phyloP scores from a whole-genome alignment of 2,113 vertebrate species.

The Cepphus grylle region DNA sequence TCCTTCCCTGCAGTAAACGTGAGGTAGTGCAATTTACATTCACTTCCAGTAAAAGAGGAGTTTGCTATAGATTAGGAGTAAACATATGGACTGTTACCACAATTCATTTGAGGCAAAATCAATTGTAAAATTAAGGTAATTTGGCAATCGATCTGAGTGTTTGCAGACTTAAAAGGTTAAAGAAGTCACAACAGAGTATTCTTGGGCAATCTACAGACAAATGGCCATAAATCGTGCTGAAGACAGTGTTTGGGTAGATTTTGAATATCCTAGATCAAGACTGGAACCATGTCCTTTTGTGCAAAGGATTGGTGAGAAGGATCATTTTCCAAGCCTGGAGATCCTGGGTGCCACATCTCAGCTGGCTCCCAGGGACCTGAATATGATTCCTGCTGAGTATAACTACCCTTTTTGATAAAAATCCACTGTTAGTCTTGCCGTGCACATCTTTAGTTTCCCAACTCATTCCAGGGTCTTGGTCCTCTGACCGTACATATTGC shows the following conservation, averaged over 20 bases:
- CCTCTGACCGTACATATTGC: neutral
- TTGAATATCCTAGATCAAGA: neutral
- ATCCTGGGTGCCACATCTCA: neutral
- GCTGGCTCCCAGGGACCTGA: neutral
- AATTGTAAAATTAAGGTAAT: neutral
- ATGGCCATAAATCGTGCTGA: accelerated
- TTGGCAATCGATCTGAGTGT: neutral
- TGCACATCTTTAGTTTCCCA: neutral
- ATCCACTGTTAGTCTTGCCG: neutral
- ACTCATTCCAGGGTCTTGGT: neutral
- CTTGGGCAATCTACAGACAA: neutral
- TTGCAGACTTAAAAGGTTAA: neutral
- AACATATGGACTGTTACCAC: neutral
- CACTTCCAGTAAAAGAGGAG: neutral
- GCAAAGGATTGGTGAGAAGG: neutral
- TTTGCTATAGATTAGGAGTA: neutral
- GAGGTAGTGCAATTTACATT: neutral
- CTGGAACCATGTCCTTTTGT: neutral
- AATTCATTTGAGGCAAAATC: neutral
- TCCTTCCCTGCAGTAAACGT: neutral
- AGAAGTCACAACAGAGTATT: neutral
- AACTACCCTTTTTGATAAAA: neutral
- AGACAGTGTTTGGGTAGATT: neutral
- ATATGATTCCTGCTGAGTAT: neutral
- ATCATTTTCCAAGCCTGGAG: neutral